Percentiles rank a stretch among this genome's conserved stretches.
Evolutionary conservation across 2,113 vertebrate genomes (phyloP).

Genomic region (Enhydra lutris): DNA sequence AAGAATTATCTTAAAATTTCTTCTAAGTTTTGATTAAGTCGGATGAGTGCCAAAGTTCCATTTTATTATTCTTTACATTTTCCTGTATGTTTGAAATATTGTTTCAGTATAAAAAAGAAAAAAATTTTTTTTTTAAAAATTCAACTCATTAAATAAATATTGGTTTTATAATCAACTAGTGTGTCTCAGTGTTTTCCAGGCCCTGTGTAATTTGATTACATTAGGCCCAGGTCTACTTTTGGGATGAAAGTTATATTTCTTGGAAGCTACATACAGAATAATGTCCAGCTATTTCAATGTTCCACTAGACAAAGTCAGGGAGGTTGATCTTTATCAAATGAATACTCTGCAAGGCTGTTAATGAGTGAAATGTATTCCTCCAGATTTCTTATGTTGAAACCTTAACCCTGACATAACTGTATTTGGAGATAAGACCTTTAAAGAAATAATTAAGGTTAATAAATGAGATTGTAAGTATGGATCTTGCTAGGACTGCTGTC

Average conservation of each 20-base stretch:
- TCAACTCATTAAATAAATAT: background rate
- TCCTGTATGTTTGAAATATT: background rate
- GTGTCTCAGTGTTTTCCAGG: background rate
- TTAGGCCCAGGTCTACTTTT: background rate
- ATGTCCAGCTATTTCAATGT: background rate
- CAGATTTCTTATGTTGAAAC: background rate
- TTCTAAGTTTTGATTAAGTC: background rate
- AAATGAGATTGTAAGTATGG: background rate
- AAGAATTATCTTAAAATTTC: background rate
- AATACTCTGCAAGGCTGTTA: background rate
- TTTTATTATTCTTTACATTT: background rate
- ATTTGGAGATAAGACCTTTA: background rate
- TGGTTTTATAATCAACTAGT: background rate
- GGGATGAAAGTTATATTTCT: background rate
- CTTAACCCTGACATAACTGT: background rate
- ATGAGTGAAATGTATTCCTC: background rate
- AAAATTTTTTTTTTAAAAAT: background rate
- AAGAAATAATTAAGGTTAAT: background rate
- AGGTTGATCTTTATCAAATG: background rate
- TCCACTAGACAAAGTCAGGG: background rate
- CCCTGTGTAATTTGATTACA: background rate
- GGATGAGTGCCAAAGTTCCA: background rate
- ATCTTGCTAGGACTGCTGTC: background rate
- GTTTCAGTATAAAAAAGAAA: background rate
- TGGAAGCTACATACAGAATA: background rate